These are phyloP conservation scores for Gymnothorax reevesii DNA, from an alignment of 2,797 vertebrate species.

Conservation along the genomic window DNA sequence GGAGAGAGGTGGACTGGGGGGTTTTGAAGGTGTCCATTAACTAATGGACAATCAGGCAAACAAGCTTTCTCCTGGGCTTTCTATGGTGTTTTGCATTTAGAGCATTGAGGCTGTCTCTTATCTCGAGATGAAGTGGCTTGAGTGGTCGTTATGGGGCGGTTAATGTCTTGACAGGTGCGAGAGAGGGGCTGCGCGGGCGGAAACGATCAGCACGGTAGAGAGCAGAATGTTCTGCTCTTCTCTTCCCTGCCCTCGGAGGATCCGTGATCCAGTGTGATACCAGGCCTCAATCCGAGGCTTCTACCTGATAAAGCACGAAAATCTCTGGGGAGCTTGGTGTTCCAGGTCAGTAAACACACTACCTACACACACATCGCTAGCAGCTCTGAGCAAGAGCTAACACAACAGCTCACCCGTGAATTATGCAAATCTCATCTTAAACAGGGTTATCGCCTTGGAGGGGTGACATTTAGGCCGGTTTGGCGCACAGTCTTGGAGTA, in stretches of 20 bases:
- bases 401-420: neutral
- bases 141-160: neutral
- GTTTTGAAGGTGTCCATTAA: slow-evolving; percentile 17
- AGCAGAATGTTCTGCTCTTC: neutral
- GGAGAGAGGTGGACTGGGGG: neutral
- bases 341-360: neutral
- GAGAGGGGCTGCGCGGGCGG: neutral
- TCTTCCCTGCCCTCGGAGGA: neutral
- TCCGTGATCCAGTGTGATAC: neutral
- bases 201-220: neutral
- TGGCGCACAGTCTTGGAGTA: neutral
- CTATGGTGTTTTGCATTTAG: neutral
- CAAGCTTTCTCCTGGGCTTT: neutral
- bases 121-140: neutral
- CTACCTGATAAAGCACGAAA: neutral
- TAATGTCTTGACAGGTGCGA: neutral
- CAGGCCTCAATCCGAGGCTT: neutral
- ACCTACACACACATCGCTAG: neutral
- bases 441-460: neutral
- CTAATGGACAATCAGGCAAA: slow-evolving; percentile 10
- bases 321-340: neutral
- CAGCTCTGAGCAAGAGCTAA: neutral
- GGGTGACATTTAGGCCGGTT: neutral
- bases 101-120: neutral
- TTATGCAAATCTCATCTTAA: neutral